phyloP scores from a whole-genome alignment of 2,797 vertebrate genomes.

The Sphaeramia orbicularis region DNA sequence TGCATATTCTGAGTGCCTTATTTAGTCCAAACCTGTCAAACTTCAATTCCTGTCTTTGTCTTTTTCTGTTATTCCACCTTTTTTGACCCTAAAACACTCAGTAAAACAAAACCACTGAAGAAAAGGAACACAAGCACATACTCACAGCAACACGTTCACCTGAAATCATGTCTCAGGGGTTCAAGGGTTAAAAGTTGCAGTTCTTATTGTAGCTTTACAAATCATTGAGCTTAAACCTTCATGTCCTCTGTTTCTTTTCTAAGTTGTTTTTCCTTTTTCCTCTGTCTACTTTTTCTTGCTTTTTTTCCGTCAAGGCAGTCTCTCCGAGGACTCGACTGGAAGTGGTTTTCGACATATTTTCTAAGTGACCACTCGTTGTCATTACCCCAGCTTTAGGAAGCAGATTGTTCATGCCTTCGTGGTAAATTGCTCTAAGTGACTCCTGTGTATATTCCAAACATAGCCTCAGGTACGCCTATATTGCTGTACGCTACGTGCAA shows the following conservation, averaged over 20 bases:
- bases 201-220: background rate
- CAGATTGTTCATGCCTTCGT: constrained; percentile 34
- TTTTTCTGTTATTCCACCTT: too few relatives aligned
- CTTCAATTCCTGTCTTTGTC: too few relatives aligned
- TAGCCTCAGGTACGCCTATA: constrained; percentile 41
- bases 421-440: constrained; percentile 29
- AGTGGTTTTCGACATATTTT: constrained; percentile 19
- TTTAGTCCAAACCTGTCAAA: too few relatives aligned
- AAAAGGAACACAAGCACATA: too few relatives aligned
- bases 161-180: too few relatives aligned
- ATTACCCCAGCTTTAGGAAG: constrained; percentile 31
- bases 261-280: background rate
- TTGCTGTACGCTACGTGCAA: constrained; percentile 30
- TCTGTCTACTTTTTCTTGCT: background rate
- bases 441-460: constrained; percentile 56
- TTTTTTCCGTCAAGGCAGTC: constrained; percentile 10
- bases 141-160: too few relatives aligned
- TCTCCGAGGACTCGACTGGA: background rate
- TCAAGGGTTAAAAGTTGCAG: too few relatives aligned
- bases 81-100: too few relatives aligned
- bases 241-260: background rate
- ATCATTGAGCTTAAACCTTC: background rate
- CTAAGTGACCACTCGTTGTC: constrained; percentile 31
- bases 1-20: too few relatives aligned
- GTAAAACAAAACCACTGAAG: too few relatives aligned